A percentile compares a stretch with the other conserved stretches of the same genome.
Conservation (phyloP, 2,113 vertebrate species). For the Lathamus discolor region DNA sequence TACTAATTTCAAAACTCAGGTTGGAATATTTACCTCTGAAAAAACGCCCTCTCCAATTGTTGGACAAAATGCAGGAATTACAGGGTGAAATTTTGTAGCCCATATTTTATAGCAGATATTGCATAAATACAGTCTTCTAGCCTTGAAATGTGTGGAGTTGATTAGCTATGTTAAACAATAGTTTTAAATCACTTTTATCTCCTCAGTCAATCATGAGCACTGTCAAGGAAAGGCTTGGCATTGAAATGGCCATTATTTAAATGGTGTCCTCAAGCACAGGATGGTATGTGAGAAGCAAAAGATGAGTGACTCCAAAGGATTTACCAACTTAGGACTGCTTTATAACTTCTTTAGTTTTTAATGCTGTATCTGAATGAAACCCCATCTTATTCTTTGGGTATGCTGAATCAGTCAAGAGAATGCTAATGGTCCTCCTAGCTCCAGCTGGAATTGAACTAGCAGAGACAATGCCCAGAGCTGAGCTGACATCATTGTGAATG, state of each 20-base stretch:
- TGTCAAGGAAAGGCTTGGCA: slow-evolving; percentile 85
- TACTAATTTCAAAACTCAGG: not conserved
- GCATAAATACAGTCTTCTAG: not conserved
- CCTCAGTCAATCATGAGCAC: slow-evolving; percentile 71
- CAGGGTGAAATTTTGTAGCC: not conserved
- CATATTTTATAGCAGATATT: not conserved
- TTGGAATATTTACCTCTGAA: not conserved
- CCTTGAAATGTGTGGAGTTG: not conserved
- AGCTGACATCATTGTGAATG: slow-evolving; percentile 5
- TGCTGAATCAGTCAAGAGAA: slow-evolving; percentile 67
- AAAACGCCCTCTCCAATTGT: not conserved
- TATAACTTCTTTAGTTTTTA: slow-evolving; percentile 64
- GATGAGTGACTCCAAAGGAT: slow-evolving; percentile 2
- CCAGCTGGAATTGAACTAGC: slow-evolving; percentile 32
- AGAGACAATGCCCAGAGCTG: slow-evolving; percentile 19
- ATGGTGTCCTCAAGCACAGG: slow-evolving; percentile 85
- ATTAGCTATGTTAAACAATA: slow-evolving; percentile 29
- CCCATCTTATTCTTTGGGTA: slow-evolving; percentile 35
- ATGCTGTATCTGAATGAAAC: slow-evolving; percentile 48
- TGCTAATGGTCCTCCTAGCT: slow-evolving; percentile 62
- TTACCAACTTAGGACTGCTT: slow-evolving; percentile 12
- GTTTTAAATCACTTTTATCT: slow-evolving; percentile 11
- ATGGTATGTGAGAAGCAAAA: slow-evolving; percentile 79
- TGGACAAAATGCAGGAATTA: not conserved
- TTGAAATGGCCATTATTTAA: slow-evolving; percentile 86